phyloP scores from a whole-genome alignment of 2,888 invertebrate species.

The Acrobeloides nanus region DNA sequence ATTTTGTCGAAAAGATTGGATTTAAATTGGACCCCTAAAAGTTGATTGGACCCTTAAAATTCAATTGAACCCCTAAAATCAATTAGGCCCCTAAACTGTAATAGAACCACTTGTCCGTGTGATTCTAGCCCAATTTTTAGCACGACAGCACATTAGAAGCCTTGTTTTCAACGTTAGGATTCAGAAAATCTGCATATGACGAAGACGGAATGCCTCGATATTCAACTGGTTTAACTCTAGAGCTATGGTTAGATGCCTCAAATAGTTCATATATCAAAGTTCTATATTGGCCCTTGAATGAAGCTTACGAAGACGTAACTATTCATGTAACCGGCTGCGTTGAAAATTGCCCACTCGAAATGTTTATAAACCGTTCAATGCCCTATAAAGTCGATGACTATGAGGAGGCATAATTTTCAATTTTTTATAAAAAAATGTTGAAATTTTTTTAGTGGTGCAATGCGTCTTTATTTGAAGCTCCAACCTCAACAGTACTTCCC shows the following conservation, averaged over 20 bases:
- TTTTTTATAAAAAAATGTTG: background rate
- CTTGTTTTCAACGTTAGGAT: constrained; percentile 7
- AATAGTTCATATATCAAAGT: background rate
- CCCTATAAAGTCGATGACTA: background rate
- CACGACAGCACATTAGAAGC: constrained; percentile 12
- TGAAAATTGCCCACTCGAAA: background rate
- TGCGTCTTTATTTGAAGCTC: too few species aligned
- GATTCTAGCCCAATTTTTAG: too few species aligned
- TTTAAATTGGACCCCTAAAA: too few species aligned
- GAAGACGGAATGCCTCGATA: constrained; percentile 7
- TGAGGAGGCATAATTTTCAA: background rate
- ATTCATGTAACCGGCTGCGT: background rate
- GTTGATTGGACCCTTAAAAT: too few species aligned
- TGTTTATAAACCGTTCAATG: background rate
- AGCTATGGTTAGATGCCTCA: constrained; percentile 6
- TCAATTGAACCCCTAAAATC: too few species aligned
- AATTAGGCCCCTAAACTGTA: too few species aligned
- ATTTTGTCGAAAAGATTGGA: too few species aligned
- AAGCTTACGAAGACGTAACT: constrained; percentile 2
- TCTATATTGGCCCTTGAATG: constrained; percentile 1
- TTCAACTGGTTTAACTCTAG: constrained; percentile 5
- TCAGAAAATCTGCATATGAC: constrained; percentile 1
- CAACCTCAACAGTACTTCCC: too few species aligned
- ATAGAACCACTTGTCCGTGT: too few species aligned
- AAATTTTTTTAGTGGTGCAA: background rate